phyloP scores from a whole-genome alignment of 2,797 vertebrate genomes.

The Toxotes lorentzi region DNA sequence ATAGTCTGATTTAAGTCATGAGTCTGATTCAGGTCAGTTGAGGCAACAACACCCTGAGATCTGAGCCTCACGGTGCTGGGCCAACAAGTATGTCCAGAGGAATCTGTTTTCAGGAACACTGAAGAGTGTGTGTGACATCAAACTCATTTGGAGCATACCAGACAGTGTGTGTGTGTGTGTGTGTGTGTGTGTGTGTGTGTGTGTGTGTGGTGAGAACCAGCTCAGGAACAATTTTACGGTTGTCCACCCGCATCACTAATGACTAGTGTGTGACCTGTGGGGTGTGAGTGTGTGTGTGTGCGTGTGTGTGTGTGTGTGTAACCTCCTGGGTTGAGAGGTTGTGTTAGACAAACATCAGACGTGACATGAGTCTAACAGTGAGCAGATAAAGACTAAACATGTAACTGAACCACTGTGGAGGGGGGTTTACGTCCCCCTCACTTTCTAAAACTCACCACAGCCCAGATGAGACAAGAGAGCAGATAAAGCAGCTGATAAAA shows the following conservation, averaged over 20 bases:
- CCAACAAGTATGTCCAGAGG: background rate
- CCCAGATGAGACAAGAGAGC: background rate
- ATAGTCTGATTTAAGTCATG: conserved; percentile 21
- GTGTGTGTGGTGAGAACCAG: conserved; percentile 19
- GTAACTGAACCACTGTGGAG: background rate
- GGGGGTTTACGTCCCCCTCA: background rate
- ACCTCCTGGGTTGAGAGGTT: conserved; percentile 7
- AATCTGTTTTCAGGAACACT: conserved; percentile 10
- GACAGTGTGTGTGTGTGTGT: conserved; percentile 3
- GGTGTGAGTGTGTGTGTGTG: background rate
- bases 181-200: conserved; percentile 11
- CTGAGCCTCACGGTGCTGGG: conserved; percentile 20
- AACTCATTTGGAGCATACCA: conserved; percentile 19
- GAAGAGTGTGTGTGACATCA: conserved; percentile 22
- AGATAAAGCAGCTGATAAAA: background rate
- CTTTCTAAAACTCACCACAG: background rate
- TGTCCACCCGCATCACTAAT: conserved; percentile 51
- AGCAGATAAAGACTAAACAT: conserved; percentile 10
- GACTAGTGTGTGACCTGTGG: conserved; percentile 43
- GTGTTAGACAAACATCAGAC: conserved; percentile 9
- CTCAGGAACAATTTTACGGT: conserved; percentile 37
- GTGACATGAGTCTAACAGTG: conserved; percentile 1
- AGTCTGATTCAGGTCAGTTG: conserved; percentile 21
- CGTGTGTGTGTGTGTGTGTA: conserved; percentile 17
- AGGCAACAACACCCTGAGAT: background rate